Evolutionary conservation across 2,888 invertebrate species (phyloP).

Genomic region (Dolomedes plantarius): DNA sequence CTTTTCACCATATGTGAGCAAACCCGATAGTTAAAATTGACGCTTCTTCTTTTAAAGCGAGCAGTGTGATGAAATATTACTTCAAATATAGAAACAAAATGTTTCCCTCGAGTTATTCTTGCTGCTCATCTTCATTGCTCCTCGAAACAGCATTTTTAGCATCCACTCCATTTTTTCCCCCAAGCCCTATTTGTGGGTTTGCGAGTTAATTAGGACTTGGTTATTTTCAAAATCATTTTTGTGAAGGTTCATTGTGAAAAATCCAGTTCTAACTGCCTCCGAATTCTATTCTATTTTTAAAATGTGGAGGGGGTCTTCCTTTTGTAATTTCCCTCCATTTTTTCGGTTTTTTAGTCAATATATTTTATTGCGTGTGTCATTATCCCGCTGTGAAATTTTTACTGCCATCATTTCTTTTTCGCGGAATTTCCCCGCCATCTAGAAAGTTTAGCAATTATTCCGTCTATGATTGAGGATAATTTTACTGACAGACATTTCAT

Average conservation of each 20-base stretch:
- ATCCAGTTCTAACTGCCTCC: background rate
- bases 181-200: background rate
- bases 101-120: background rate
- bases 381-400: background rate
- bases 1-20: too few relatives aligned
- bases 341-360: background rate
- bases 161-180: background rate
- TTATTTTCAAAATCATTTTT: conserved; percentile 2
- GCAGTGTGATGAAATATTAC: background rate
- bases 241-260: background rate
- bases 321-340: background rate
- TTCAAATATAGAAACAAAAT: background rate
- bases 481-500: too few relatives aligned
- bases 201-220: background rate
- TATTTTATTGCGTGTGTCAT: background rate
- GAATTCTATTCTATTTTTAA: background rate
- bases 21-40: too few relatives aligned
- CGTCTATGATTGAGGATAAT: too few relatives aligned
- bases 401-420: background rate
- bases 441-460: too few relatives aligned
- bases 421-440: background rate
- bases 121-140: background rate
- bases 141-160: background rate
- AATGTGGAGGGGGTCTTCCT: background rate
- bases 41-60: too few relatives aligned